These are phyloP conservation scores for Ophioninae sp. DNA, from an alignment of 2,888 invertebrate genomes.

Conservation along the genomic window DNA sequence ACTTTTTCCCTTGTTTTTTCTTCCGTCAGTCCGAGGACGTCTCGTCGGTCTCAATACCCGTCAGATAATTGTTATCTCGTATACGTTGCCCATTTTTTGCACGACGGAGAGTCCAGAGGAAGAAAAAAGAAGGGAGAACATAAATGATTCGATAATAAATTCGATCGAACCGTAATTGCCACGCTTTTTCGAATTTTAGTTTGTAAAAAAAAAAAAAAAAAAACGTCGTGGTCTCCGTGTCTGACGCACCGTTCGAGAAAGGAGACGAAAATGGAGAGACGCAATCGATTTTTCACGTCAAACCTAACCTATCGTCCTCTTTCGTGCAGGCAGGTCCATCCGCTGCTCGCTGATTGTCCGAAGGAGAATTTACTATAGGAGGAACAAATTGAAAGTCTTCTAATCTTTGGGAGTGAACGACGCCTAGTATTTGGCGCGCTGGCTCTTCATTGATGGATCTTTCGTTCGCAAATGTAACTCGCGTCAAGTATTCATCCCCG, in stretches of 20 bases:
- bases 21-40: neutral
- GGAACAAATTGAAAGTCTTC: neutral
- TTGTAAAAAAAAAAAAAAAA: neutral
- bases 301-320: neutral
- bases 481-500: neutral
- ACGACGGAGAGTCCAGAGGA: neutral
- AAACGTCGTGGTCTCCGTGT: conserved; percentile 33
- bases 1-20: neutral
- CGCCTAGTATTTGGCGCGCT: neutral
- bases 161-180: conserved; percentile 1
- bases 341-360: conserved; percentile 4
- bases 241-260: conserved; percentile 5
- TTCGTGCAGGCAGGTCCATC: conserved; percentile 10
- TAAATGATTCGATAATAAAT: conserved; percentile 2
- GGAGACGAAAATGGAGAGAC: conserved; percentile 1
- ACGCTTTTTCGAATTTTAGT: neutral
- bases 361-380: neutral
- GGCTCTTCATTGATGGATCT: neutral
- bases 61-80: neutral
- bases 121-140: conserved; percentile 3
- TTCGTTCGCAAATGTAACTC: neutral
- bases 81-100: neutral
- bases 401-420: conserved; percentile 11
- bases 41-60: conserved; percentile 2
- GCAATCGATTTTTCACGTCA: neutral